Evolutionary conservation across 2,113 vertebrate species (phyloP).

Genomic region (Pelusios castaneus): DNA sequence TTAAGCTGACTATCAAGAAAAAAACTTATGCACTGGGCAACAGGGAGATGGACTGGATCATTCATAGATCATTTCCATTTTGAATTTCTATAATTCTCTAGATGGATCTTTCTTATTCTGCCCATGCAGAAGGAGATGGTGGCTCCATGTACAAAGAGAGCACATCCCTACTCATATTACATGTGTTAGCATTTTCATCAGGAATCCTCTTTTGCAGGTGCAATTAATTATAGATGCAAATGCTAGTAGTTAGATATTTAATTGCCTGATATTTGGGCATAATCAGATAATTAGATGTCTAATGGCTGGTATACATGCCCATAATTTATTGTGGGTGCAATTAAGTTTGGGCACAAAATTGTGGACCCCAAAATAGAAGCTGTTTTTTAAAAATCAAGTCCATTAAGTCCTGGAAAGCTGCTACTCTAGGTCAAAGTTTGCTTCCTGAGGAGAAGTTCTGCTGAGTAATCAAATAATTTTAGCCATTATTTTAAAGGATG

Average conservation of each 20-base stretch:
- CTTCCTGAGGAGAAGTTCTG: background rate
- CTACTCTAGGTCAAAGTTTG: background rate
- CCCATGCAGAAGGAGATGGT: background rate
- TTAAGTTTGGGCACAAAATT: background rate
- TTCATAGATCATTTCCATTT: background rate
- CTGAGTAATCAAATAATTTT: background rate
- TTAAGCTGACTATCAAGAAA: background rate
- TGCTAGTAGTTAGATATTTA: background rate
- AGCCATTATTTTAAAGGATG: background rate
- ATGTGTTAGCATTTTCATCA: background rate
- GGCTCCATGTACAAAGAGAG: background rate
- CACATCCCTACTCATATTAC: background rate
- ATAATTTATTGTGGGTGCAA: background rate
- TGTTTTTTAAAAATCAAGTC: background rate
- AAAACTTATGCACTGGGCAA: background rate
- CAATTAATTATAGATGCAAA: background rate
- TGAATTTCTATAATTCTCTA: background rate
- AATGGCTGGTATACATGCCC: background rate
- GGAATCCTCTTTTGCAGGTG: background rate
- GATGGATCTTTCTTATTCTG: background rate
- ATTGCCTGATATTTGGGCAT: background rate
- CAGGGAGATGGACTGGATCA: background rate
- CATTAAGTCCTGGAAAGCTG: background rate
- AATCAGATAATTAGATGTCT: background rate
- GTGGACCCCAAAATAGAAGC: background rate